phyloP scores from a whole-genome alignment of 2,113 vertebrate genomes.

The zebrafish (Danio rerio) region DNA sequence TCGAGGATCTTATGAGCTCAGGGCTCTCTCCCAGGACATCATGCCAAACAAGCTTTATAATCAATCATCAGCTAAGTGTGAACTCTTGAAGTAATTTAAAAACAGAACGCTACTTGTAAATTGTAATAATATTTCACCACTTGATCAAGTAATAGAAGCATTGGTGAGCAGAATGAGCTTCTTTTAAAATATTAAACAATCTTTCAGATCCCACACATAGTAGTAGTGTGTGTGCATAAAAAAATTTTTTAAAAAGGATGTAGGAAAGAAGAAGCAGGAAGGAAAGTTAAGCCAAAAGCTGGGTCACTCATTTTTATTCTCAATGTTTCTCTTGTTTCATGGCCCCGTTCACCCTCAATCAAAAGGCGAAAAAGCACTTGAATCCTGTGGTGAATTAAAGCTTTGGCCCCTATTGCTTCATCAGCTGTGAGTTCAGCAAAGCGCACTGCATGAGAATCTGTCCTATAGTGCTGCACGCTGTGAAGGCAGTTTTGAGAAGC shows the following conservation, averaged over 20 bases:
- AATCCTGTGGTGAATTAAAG: constrained; percentile 38
- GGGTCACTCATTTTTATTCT: constrained; percentile 48
- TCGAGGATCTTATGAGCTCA: no score
- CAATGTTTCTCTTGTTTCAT: constrained; percentile 5
- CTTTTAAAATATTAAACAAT: no score
- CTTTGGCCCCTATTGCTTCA: constrained; percentile 22
- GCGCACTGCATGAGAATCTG: constrained; percentile 29
- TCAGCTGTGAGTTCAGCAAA: constrained; percentile 15
- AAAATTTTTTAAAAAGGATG: constrained; percentile 23
- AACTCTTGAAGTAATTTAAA: no score
- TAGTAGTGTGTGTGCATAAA: constrained; percentile 16
- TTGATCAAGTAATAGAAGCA: no score
- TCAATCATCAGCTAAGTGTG: no score
- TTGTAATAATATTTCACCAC: no score
- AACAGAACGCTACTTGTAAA: no score
- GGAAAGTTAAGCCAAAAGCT: constrained; percentile 39
- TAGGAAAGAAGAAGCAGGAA: background rate
- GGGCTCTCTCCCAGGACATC: no score
- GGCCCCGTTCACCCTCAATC: constrained; percentile 43
- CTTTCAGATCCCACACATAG: no score
- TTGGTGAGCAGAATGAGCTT: no score
- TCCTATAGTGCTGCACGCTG: background rate
- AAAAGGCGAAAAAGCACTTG: constrained; percentile 40
- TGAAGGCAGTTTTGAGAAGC: background rate
- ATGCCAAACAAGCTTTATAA: no score